Evolutionary conservation across 2,113 vertebrate species (phyloP).

Genomic region (Crotalus helleri): DNA sequence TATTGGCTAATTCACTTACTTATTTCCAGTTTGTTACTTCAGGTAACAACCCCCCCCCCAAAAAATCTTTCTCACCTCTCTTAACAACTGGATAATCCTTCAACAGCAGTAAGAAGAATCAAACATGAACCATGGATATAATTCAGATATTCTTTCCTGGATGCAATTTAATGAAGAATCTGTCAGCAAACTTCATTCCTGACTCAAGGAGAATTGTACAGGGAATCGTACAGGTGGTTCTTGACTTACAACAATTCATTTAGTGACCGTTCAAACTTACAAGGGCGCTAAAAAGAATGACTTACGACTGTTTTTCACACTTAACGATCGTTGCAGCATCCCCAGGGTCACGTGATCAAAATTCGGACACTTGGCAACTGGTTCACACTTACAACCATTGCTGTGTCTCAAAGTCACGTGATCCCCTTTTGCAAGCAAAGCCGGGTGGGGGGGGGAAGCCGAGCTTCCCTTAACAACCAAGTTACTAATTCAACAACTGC

Average conservation of each 20-base stretch:
- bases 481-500: not conserved
- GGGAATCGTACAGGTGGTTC: not conserved
- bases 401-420: not conserved
- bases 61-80: not conserved
- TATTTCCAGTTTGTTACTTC: not conserved
- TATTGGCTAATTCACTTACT: not conserved
- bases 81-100: not conserved
- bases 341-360: not conserved
- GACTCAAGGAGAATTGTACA: too few species aligned
- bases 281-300: too few species aligned
- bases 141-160: not conserved
- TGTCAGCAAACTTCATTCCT: not conserved
- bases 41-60: not conserved
- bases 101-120: conserved; percentile 15
- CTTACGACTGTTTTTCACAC: not conserved
- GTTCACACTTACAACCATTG: not conserved
- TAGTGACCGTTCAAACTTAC: too few species aligned
- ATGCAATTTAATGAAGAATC: not conserved
- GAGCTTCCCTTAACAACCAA: not conserved
- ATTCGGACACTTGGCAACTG: not conserved
- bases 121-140: not conserved
- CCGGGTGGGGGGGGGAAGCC: not conserved
- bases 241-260: not conserved
- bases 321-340: not conserved
- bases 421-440: not conserved